Evolutionary conservation across 2,888 invertebrate species (phyloP).

Genomic region (Drosophila austrosaltans): DNA sequence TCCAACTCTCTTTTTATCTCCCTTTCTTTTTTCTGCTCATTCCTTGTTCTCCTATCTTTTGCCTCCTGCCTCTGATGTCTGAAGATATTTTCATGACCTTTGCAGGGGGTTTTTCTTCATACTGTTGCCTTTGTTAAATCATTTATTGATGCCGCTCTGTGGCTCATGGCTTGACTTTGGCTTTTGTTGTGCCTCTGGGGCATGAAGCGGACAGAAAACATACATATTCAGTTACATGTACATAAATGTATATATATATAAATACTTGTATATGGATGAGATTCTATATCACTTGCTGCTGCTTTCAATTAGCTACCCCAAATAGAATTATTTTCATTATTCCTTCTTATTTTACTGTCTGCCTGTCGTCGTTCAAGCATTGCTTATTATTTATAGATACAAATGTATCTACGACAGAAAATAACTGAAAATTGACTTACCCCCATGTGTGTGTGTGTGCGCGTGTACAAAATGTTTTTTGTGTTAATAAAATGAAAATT

Average conservation of each 20-base stretch:
- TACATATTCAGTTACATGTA: no score
- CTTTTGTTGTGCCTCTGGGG: slow-evolving; percentile 70
- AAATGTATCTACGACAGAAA: slow-evolving; percentile 59
- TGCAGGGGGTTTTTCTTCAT: slow-evolving; percentile 70
- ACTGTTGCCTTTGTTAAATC: slow-evolving; percentile 72
- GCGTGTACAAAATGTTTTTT: slow-evolving; percentile 13
- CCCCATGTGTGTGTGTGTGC: slow-evolving; percentile 25
- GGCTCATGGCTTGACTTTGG: slow-evolving; percentile 35
- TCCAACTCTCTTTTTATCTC: slow-evolving; percentile 5
- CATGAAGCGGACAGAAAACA: slow-evolving; percentile 10
- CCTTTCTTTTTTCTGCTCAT: slow-evolving; percentile 25
- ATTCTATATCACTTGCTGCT: slow-evolving; percentile 39
- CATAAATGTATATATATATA: slow-evolving; percentile 47
- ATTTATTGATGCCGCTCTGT: slow-evolving; percentile 68
- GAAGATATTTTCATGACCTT: slow-evolving; percentile 72
- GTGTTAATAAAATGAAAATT: slow-evolving; percentile 74
- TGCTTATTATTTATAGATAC: slow-evolving; percentile 63
- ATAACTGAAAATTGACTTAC: slow-evolving; percentile 54
- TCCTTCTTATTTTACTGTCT: slow-evolving; percentile 26
- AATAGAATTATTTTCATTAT: slow-evolving; percentile 12
- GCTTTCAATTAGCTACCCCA: slow-evolving; percentile 25
- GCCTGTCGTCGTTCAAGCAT: slow-evolving; percentile 46
- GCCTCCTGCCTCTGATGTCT: slow-evolving; percentile 30
- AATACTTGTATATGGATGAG: slow-evolving; percentile 52
- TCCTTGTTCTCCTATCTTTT: slow-evolving; percentile 17